phyloP scores from a whole-genome alignment of 2,113 vertebrate species.

The Nanorana parkeri region DNA sequence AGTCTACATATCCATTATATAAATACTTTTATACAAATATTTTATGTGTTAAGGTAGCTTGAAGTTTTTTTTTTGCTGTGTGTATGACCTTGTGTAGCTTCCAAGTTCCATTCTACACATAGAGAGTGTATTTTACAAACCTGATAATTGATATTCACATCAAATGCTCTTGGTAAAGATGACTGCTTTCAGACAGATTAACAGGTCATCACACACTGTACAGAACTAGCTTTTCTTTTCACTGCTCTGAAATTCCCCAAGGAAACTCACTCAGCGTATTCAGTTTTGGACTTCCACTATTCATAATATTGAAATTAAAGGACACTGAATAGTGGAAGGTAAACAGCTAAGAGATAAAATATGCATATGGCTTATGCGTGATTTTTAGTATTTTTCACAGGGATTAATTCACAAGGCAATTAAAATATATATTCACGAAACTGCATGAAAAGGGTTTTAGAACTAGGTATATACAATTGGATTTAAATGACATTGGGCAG shows the following conservation, averaged over 20 bases:
- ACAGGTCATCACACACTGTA: constrained; percentile 58
- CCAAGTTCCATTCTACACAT: constrained; percentile 47
- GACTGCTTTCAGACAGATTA: constrained; percentile 59
- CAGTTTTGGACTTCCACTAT: constrained; percentile 50
- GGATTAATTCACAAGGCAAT: not conserved
- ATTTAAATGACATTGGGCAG: constrained; percentile 28
- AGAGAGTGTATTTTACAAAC: constrained; percentile 56
- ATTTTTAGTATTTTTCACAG: not conserved
- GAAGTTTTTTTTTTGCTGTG: constrained; percentile 20
- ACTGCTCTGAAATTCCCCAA: constrained; percentile 53
- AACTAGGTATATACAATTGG: not conserved
- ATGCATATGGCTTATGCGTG: not conserved
- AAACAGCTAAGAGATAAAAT: constrained; percentile 9
- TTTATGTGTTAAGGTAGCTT: constrained; percentile 12
- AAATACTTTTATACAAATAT: constrained; percentile 22
- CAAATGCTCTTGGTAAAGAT: constrained; percentile 58
- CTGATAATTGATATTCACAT: constrained; percentile 59
- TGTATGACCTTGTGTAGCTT: constrained; percentile 38
- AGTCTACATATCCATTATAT: not conserved
- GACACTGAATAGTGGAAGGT: constrained; percentile 21
- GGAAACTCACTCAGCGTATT: constrained; percentile 53
- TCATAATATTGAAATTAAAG: constrained; percentile 55
- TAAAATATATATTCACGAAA: not conserved
- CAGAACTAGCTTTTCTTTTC: constrained; percentile 54
- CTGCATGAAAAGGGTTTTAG: not conserved